Percentiles rank a stretch among this genome's conserved stretches.
These are phyloP conservation scores for Melanostoma scalare DNA, from an alignment of 2,888 invertebrate genomes.

Conservation along the genomic window DNA sequence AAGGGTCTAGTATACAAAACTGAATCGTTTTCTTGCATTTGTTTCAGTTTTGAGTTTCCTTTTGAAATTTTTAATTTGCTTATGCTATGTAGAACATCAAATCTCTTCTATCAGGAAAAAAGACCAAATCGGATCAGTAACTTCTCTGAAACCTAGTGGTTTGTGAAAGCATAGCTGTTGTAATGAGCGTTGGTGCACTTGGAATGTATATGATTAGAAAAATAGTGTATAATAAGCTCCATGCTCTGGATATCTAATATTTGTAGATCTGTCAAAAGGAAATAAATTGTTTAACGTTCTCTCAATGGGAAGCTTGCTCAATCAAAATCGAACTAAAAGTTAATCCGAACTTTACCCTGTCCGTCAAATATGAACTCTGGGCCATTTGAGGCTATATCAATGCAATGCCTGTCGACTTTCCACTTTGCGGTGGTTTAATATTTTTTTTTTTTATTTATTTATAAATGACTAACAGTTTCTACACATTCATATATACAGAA, in stretches of 20 bases:
- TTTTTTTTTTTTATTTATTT: too few species aligned
- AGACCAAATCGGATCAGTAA: conserved; percentile 78
- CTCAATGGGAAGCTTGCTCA: conserved; percentile 92
- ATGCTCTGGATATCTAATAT: conserved; percentile 83
- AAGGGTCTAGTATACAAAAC: too few species aligned
- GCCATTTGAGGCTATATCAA: conserved; percentile 85
- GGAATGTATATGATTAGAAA: conserved; percentile 82
- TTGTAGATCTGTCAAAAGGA: conserved; percentile 95
- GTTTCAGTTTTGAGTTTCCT: conserved; percentile 80
- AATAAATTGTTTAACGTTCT: conserved; percentile 95
- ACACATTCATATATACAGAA: too few species aligned
- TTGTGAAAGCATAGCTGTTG: conserved; percentile 88
- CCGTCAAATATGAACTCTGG: conserved; percentile 83
- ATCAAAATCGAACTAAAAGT: conserved; percentile 93
- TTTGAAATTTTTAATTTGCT: not conserved
- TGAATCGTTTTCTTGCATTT: too few species aligned
- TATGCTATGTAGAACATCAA: conserved; percentile 78
- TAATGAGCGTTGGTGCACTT: conserved; percentile 87
- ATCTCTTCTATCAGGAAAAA: conserved; percentile 81
- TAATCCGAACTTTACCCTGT: conserved; percentile 88
- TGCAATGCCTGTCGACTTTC: conserved; percentile 92
- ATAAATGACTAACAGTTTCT: too few species aligned
- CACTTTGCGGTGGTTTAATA: too few species aligned
- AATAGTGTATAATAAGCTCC: conserved; percentile 81
- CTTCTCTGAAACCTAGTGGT: conserved; percentile 94